Evolutionary conservation across 1,140 invertebrate species (phyloP).

Genomic region (Saxidomus purpurata): DNA sequence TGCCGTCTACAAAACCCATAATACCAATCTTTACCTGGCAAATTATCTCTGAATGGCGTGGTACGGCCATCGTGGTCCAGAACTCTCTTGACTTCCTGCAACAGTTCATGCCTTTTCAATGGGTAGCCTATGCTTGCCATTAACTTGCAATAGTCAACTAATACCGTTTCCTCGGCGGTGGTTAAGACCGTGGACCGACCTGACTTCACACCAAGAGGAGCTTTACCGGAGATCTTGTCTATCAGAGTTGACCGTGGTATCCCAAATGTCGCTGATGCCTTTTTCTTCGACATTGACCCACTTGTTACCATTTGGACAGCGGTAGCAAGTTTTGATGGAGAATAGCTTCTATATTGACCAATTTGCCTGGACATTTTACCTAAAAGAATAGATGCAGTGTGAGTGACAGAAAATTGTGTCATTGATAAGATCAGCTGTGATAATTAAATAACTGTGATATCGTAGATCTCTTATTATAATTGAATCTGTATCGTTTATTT

Average conservation of each 20-base stretch:
- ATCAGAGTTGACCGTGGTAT: background rate
- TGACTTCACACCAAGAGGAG: background rate
- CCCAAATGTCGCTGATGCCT: background rate
- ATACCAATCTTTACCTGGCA: background rate
- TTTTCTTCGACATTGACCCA: background rate
- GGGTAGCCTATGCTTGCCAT: constrained; percentile 15
- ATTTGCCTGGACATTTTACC: background rate
- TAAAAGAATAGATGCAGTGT: background rate
- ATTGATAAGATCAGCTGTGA: too few species aligned
- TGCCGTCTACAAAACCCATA: background rate
- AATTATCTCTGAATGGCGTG: constrained; percentile 2
- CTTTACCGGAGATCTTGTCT: constrained; percentile 1
- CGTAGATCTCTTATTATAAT: too few species aligned
- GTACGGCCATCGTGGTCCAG: background rate
- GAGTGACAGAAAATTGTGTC: too few species aligned
- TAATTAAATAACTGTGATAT: too few species aligned
- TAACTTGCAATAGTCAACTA: background rate
- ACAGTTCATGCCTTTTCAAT: background rate
- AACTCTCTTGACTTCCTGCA: background rate
- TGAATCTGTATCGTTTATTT: too few species aligned
- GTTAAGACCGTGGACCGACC: constrained; percentile 5
- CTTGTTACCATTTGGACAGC: background rate
- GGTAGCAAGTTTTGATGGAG: background rate
- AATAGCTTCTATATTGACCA: background rate
- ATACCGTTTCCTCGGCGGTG: background rate